Base-by-base conservation (phyloP, 2,888 invertebrate species). In the Bugula neritina region DNA sequence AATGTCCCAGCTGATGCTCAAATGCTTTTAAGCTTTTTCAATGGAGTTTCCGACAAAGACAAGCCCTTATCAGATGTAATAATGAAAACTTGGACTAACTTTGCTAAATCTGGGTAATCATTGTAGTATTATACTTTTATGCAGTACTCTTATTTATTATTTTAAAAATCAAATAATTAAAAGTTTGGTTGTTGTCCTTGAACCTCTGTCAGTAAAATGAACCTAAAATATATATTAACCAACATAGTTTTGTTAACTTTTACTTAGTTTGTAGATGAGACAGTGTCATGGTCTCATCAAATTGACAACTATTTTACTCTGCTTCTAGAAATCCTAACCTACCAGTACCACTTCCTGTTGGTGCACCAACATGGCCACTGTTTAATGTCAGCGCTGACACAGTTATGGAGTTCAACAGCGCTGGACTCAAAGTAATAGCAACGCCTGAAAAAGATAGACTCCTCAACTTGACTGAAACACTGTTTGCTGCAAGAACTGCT, bases 41-140 rank as follows among this genome's bases (percentile, higher is more conserved):
- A 63, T n/a, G 17, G 31, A 31, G 31, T 31, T 2, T 31, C 29
- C 3, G 63, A 21, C 27, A 13, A 2, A 29, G 63, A 63, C 31
- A 27, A 63, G 31, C 63, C 63, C 10, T 31, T 63, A 27, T 29
- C 63, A 31, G 34, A 63, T 31, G 5, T 34, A 2, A 63, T 63
- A 10, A 63, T 63, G 63, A 63, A 27, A 63, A 25, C 31, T 10
- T 63, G 63, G 63, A 63, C 29, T n/a, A 63, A 63, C 63, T 63
- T 63, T n/a, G 63, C 63, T 27, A 63, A 34, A 63, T 31, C 63
- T 63, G 63, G 63, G 63, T 63, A 5, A n/a, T n/a, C n/a, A n/a
- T n/a, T n/a, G n/a, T n/a, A n/a, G n/a, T n/a, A n/a, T n/a, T n/a
- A n/a, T n/a, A n/a, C n/a, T n/a, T n/a, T n/a, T n/a, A n/a, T n/a